A percentile compares a stretch with the other conserved stretches of the same genome.
Evolutionary conservation across 2,888 invertebrate species (phyloP).

Genomic region (Mythimna impura): DNA sequence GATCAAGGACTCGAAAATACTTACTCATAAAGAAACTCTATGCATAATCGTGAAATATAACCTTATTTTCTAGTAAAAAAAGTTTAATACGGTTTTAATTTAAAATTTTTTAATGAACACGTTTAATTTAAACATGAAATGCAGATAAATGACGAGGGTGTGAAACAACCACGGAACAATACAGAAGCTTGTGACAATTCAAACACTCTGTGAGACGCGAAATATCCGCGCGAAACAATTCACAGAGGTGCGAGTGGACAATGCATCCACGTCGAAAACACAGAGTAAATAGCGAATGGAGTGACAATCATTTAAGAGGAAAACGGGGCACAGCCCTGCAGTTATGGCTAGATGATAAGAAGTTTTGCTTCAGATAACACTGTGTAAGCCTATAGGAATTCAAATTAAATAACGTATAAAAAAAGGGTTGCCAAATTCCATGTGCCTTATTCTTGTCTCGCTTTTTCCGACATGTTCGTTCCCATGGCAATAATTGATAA

Average conservation of each 20-base stretch:
- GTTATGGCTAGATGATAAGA: no score
- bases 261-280: constrained; percentile 34
- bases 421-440: no score
- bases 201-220: constrained; percentile 49
- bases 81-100: not conserved
- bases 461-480: no score
- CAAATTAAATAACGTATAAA: no score
- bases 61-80: not conserved
- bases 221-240: constrained; percentile 54
- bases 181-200: constrained; percentile 49
- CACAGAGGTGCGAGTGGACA: constrained; percentile 53
- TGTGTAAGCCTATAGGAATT: no score
- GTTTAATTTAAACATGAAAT: constrained; percentile 10
- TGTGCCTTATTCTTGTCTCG: no score
- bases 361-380: no score
- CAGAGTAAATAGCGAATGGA: constrained; percentile 23
- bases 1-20: no score
- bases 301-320: not conserved
- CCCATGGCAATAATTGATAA: no score
- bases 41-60: not conserved
- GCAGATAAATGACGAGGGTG: constrained; percentile 15
- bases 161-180: constrained; percentile 37
- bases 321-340: not conserved
- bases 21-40: not conserved
- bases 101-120: not conserved